phyloP scores from a whole-genome alignment of 2,888 invertebrate species.

The Nomada fabriciana region DNA sequence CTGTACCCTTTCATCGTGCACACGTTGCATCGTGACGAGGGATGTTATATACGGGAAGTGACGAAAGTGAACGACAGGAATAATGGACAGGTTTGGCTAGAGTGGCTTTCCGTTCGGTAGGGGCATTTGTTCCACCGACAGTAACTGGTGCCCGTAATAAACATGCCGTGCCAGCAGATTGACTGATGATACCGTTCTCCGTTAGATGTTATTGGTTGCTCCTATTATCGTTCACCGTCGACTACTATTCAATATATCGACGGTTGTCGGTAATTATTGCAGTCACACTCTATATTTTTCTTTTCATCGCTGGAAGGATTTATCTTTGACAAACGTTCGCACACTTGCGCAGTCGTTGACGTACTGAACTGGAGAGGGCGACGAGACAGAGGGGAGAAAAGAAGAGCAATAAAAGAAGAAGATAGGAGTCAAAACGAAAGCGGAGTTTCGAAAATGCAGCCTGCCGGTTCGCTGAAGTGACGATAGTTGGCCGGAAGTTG shows the following conservation, averaged over 20 bases:
- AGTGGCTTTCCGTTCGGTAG: conserved; percentile 65
- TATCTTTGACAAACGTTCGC: not conserved
- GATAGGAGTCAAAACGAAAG: conserved; percentile 12
- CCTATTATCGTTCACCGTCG: conserved; percentile 56
- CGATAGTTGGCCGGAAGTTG: conserved; percentile 38
- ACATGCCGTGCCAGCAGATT: conserved; percentile 71
- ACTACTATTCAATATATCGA: conserved; percentile 45
- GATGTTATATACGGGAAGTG: conserved; percentile 46
- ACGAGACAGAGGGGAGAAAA: not conserved
- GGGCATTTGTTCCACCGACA: conserved; percentile 71
- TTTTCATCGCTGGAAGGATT: conserved; percentile 7
- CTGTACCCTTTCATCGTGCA: conserved; percentile 32
- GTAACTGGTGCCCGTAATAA: conserved; percentile 71
- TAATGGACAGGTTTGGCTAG: conserved; percentile 69
- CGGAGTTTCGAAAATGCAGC: conserved; percentile 4
- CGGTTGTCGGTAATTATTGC: conserved; percentile 61
- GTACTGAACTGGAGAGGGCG: not conserved
- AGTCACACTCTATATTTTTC: conserved; percentile 8
- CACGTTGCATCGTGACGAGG: conserved; percentile 32
- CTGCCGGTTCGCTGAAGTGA: conserved; percentile 15
- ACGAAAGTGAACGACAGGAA: conserved; percentile 74
- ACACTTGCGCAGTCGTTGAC: not conserved
- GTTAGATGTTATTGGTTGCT: conserved; percentile 70
- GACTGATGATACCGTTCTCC: conserved; percentile 72
- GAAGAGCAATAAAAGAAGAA: not conserved